phyloP scores from a whole-genome alignment of 2,888 invertebrate species.

The Dicyrtomina minuta region DNA sequence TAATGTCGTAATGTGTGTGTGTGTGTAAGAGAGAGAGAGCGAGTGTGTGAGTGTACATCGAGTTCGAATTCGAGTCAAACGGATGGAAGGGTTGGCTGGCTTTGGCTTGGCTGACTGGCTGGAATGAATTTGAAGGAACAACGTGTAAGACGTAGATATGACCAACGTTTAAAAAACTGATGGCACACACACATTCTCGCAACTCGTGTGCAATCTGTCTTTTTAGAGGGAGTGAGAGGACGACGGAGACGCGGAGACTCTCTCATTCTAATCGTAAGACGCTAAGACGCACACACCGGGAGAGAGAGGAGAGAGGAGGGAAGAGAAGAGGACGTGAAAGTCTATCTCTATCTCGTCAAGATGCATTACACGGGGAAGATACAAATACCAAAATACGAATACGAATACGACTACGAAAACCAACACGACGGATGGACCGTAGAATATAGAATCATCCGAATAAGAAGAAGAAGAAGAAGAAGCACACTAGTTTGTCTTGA shows the following conservation, averaged over 20 bases:
- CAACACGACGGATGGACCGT: conserved; percentile 28
- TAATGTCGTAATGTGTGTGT: not conserved
- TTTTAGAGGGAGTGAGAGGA: conserved; percentile 24
- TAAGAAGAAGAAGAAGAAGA: no score
- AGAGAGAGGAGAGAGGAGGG: conserved; percentile 1
- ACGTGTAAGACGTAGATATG: conserved; percentile 21
- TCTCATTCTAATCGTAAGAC: no score
- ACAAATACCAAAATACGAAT: no score
- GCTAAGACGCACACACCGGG: no score
- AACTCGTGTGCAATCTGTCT: conserved; percentile 39
- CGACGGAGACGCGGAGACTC: not conserved
- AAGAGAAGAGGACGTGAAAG: not conserved
- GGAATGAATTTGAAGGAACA: not conserved
- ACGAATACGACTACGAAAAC: no score
- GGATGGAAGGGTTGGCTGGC: conserved; percentile 15
- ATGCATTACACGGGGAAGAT: not conserved
- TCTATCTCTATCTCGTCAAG: no score
- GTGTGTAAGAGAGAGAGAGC: conserved; percentile 2
- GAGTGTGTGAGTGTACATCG: conserved; percentile 1
- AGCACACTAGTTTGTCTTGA: conserved; percentile 17
- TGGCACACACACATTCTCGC: conserved; percentile 21
- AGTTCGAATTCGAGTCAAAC: not conserved
- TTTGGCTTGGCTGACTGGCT: not conserved
- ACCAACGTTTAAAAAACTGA: conserved; percentile 35
- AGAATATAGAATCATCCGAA: no score